Conservation (phyloP, 2,888 invertebrate genomes). For the Temnothorax unifasciatus region DNA sequence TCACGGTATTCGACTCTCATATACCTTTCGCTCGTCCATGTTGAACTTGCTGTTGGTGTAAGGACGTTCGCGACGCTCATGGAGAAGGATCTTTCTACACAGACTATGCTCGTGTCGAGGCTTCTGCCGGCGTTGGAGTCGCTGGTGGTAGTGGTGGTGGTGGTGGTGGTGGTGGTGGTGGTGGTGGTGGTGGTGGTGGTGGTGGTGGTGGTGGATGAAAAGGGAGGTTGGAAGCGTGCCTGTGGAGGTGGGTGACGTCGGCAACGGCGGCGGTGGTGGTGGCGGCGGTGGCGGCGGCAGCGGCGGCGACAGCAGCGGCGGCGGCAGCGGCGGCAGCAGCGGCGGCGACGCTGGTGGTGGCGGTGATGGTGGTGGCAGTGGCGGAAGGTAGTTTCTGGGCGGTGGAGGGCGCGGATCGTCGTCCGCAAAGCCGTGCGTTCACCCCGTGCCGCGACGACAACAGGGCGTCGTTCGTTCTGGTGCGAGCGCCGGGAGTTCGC, state of each 20-base stretch:
- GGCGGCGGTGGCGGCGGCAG: constrained; percentile 64
- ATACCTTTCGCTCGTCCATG: constrained; percentile 46
- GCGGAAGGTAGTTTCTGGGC: constrained; percentile 81
- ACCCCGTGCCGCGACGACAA: constrained; percentile 83
- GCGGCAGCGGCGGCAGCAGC: constrained; percentile 51
- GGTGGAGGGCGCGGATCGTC: constrained; percentile 82
- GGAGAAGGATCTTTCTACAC: constrained; percentile 56
- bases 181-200: constrained; percentile 45
- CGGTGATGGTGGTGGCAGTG: constrained; percentile 69
- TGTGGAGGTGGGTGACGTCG: constrained; percentile 72
- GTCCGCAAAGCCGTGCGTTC: constrained; percentile 85
- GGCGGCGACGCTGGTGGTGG: constrained; percentile 22
- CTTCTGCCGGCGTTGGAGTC: no score
- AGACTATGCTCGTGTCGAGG: no score
- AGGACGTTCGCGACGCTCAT: constrained; percentile 63
- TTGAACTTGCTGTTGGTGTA: constrained; percentile 19
- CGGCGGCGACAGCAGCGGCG: constrained; percentile 43
- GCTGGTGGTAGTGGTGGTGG: no score
- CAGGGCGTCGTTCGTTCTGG: constrained; percentile 83
- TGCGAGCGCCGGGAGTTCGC: constrained; percentile 73
- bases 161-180: no score
- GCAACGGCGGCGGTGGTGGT: constrained; percentile 47
- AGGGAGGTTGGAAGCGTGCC: constrained; percentile 63
- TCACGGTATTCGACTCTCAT: constrained; percentile 18
- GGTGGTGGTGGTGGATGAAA: constrained; percentile 50